Conservation (phyloP, 2,888 invertebrate species). For the Hedychridium roseum region DNA sequence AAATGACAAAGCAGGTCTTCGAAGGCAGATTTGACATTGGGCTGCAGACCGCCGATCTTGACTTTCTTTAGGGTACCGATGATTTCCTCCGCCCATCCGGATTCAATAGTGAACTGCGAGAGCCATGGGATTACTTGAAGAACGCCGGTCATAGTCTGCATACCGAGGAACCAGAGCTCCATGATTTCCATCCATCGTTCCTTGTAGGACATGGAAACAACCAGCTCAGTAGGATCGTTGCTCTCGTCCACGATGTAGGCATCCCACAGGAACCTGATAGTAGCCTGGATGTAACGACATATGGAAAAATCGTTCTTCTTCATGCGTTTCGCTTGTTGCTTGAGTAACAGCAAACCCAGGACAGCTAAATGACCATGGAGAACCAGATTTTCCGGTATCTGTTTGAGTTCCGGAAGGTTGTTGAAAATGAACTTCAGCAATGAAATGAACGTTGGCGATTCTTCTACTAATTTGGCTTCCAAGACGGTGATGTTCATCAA, state of each 20-base stretch:
- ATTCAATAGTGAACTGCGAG: conserved; percentile 89
- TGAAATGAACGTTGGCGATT: conserved; percentile 78
- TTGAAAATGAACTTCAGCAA: conserved; percentile 86
- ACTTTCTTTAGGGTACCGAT: conserved; percentile 83
- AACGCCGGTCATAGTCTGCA: conserved; percentile 90
- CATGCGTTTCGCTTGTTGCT: conserved; percentile 82
- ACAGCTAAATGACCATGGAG: conserved; percentile 86
- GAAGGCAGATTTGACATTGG: conserved; percentile 88
- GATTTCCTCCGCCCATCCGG: conserved; percentile 93
- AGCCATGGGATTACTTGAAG: conserved; percentile 86
- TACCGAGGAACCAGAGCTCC: conserved; percentile 92
- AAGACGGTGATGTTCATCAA: conserved; percentile 92
- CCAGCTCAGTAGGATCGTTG: conserved; percentile 81
- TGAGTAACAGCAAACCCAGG: conserved; percentile 81
- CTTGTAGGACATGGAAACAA: conserved; percentile 86
- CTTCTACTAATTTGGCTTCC: conserved; percentile 84
- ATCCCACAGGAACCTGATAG: conserved; percentile 91
- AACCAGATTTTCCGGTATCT: conserved; percentile 83
- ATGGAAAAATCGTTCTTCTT: conserved; percentile 90
- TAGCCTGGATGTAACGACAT: conserved; percentile 87
- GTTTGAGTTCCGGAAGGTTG: conserved; percentile 84
- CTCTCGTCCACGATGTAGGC: conserved; percentile 90
- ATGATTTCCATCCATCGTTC: conserved; percentile 89
- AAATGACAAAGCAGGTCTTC: conserved; percentile 88
- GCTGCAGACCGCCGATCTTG: conserved; percentile 80